phyloP scores from a whole-genome alignment of 1,140 invertebrate genomes.

The Danaus melanippus region DNA sequence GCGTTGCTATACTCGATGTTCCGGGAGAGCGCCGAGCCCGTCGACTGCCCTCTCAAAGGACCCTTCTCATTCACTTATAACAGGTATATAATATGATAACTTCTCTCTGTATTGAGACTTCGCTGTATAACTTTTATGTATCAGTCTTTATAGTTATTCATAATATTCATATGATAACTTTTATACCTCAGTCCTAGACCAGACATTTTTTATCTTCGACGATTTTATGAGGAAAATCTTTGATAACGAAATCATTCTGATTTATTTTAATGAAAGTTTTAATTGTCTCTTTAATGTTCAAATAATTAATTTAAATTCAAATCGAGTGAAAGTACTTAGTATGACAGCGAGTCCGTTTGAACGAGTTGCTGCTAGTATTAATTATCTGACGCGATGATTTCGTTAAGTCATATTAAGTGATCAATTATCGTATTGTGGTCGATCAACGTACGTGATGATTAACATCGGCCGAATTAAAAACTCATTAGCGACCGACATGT shows the following conservation, averaged over 20 bases:
- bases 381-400: too few species aligned
- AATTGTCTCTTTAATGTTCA: not conserved
- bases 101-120: too few species aligned
- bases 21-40: slow-evolving; percentile 83
- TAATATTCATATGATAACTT: too few species aligned
- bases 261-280: not conserved
- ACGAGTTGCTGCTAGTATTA: too few species aligned
- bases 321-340: too few species aligned
- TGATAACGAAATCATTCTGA: not conserved
- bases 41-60: slow-evolving; percentile 87
- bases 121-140: too few species aligned
- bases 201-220: not conserved
- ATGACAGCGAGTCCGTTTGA: too few species aligned
- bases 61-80: slow-evolving; percentile 90
- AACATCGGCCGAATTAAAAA: slow-evolving; percentile 23
- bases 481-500: slow-evolving; percentile 9
- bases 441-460: slow-evolving; percentile 10
- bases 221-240: not conserved
- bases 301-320: not conserved
- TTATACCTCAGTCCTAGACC: too few species aligned
- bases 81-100: slow-evolving; percentile 35
- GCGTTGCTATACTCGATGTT: slow-evolving; percentile 91
- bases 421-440: slow-evolving; percentile 5
- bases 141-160: too few species aligned
- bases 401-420: too few species aligned